Conservation (phyloP, 2,113 vertebrate species). For the Otolemur garnettii region DNA sequence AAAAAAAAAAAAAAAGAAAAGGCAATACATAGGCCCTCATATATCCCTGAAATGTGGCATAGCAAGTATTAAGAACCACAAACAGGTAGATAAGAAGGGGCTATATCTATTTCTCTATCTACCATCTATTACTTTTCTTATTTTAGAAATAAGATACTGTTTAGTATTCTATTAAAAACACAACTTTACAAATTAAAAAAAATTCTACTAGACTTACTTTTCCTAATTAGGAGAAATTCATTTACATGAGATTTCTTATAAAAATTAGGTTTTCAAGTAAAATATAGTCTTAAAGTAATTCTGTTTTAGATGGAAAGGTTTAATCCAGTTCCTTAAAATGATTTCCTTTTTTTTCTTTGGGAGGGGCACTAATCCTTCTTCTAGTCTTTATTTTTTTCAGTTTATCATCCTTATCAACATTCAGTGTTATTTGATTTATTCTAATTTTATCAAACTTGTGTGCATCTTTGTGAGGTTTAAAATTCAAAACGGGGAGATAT, state of each 20-base stretch:
- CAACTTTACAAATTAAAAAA: neutral
- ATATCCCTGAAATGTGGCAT: neutral
- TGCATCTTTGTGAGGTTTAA: neutral
- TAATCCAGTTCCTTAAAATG: neutral
- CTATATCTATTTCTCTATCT: neutral
- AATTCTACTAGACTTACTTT: neutral
- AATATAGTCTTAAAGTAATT: neutral
- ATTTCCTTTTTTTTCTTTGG: neutral
- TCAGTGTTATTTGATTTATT: neutral
- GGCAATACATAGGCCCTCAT: neutral
- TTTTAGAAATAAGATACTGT: neutral
- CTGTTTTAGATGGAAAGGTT: neutral
- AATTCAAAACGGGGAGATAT: slow-evolving; percentile 1
- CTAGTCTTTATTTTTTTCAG: neutral
- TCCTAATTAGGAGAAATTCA: neutral
- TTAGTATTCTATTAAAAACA: neutral
- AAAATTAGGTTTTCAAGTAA: neutral
- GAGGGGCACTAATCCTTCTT: neutral
- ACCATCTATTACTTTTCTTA: neutral
- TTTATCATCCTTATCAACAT: neutral
- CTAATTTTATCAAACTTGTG: neutral
- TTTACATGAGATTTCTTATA: neutral
- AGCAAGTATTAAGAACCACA: neutral
- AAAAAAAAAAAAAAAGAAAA: neutral
- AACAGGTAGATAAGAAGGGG: neutral